These are phyloP conservation scores for Alviniconcha marisindica DNA, from an alignment of 1,140 invertebrate genomes.

Conservation along the genomic window DNA sequence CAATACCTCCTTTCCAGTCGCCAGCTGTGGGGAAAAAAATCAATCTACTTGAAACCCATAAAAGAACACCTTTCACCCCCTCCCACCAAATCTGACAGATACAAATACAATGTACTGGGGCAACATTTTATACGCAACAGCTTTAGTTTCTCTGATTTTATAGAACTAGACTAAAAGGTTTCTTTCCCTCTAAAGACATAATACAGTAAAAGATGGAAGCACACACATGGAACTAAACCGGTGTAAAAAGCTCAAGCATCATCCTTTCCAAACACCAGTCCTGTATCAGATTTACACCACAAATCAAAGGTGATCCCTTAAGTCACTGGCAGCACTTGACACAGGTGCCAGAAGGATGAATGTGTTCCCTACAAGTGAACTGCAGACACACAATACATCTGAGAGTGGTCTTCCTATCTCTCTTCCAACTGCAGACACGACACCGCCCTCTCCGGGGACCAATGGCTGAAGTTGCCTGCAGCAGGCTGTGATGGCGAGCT, in stretches of 20 bases:
- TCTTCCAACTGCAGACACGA: slow-evolving; percentile 31
- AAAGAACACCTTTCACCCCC: no score
- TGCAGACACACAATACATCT: slow-evolving; percentile 5
- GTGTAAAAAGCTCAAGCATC: not conserved
- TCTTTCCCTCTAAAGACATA: no score
- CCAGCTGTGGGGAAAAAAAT: slow-evolving; percentile 5
- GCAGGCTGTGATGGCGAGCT: not conserved
- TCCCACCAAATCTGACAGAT: no score
- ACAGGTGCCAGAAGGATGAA: slow-evolving; percentile 8
- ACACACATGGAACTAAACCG: not conserved
- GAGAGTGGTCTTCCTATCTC: slow-evolving; percentile 25
- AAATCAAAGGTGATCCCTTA: no score
- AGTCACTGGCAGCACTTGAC: not conserved
- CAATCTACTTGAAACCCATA: no score
- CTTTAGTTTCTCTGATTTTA: no score
- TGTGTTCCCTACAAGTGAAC: slow-evolving; percentile 13
- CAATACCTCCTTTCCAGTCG: not conserved
- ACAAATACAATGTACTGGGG: no score
- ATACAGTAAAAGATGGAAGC: no score
- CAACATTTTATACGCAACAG: no score
- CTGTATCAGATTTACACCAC: no score
- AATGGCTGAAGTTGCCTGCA: not conserved
- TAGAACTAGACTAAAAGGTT: no score
- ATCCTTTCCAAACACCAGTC: no score
- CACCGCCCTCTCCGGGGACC: slow-evolving; percentile 25